Base-by-base conservation (phyloP, 1,140 invertebrate genomes). In the Agrilus planipennis region DNA sequence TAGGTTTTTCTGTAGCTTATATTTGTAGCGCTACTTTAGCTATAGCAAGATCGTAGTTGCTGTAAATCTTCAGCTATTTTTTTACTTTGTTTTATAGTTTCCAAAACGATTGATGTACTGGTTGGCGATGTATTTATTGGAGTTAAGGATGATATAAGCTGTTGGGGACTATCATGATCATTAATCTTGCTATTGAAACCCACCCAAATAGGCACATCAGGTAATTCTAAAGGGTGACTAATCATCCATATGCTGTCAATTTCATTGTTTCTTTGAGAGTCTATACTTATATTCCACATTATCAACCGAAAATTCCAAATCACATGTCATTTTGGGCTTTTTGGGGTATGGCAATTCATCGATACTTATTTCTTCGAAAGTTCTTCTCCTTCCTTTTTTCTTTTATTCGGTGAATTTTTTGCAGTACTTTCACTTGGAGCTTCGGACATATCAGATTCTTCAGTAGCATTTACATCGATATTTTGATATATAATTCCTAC, bases 401-500 rank as follows among this genome's bases (percentile, higher is more conserved):
- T 12, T 10, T 27, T 27, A 9, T 27, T 27, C 23, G 23, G 23
- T 10, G 9, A 15, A 31, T 31, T 6, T 14, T 31, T 9, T 14
- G 7, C 23, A 27, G 7, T 27, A 9, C 7, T 9, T 9, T 7
- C 23, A 27, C 7, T 12, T 12, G 12, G 23, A 7, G 7, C 23
- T 7, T 27, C 23, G 7, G 23, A 9, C 7, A 12, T 9, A 9
- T 27, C 23, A 27, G 7, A 7, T 9, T 27, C 23, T 27, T 27
- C 23, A 7, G 29, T 10, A 31, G 6, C 6, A 31, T 7, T 12
- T 31, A 10, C 10, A 31, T 14, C 7, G 7, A 10, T 11, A 31
- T 31, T 5, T 31, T 31, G 29, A 15, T 14, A 31, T 14, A 31
- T 61, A n/a, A 69, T 65, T 4, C 64, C 64, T 3, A 67, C 63